These are phyloP conservation scores for Helogale parvula DNA, from an alignment of 2,113 vertebrate species.

Conservation along the genomic window DNA sequence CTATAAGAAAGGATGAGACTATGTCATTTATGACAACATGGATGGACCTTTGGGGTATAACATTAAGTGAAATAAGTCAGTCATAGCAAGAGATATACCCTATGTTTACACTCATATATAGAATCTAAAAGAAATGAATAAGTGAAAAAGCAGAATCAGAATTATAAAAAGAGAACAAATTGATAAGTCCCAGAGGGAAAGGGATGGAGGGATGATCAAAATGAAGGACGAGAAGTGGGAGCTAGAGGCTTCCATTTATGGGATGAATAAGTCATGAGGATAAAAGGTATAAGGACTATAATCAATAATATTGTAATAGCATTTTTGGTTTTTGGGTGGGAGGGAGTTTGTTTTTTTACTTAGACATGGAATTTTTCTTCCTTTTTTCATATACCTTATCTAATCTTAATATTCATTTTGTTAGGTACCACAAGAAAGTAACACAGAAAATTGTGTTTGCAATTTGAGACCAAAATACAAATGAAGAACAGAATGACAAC, in stretches of 20 bases:
- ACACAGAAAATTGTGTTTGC: slow-evolving; percentile 89
- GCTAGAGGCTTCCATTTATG: background rate
- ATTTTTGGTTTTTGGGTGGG: background rate
- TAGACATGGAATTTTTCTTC: slow-evolving; percentile 81
- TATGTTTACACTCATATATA: background rate
- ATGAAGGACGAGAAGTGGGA: background rate
- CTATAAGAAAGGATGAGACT: background rate
- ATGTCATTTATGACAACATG: background rate
- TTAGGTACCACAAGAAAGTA: slow-evolving; percentile 87
- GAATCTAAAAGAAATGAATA: background rate
- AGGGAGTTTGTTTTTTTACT: slow-evolving; percentile 79
- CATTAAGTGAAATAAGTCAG: background rate
- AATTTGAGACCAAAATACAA: slow-evolving; percentile 86
- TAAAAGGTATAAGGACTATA: background rate
- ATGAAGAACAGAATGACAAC: slow-evolving; percentile 67
- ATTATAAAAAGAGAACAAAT: background rate
- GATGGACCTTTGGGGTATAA: background rate
- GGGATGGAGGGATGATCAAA: background rate
- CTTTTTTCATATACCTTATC: slow-evolving; percentile 88
- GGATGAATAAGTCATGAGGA: background rate
- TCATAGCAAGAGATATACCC: background rate
- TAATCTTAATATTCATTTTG: slow-evolving; percentile 89
- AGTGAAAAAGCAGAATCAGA: background rate
- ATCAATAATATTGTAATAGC: background rate
- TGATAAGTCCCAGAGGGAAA: background rate